Conservation (phyloP, 2,797 vertebrate species). For the Cynodonichthys magdalenae region DNA sequence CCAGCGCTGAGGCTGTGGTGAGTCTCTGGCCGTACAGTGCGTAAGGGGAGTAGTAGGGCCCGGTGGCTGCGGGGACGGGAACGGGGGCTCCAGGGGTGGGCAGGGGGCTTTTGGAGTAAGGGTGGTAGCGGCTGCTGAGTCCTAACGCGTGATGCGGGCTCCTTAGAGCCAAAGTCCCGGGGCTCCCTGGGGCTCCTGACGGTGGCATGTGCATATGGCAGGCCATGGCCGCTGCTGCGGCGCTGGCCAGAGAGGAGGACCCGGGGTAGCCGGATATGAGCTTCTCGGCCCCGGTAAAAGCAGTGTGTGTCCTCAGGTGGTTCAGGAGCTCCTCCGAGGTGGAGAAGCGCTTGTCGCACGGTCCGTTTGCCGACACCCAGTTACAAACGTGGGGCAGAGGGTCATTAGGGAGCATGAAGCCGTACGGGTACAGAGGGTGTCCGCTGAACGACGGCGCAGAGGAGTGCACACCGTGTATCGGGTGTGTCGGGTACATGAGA, state of each 20-base stretch:
- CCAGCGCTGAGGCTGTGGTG: conserved; percentile 96
- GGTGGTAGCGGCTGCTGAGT: conserved; percentile 97
- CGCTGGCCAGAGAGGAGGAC: conserved; percentile 93
- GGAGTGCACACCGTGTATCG: conserved; percentile 90
- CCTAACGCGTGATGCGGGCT: conserved; percentile 97
- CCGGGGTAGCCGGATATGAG: conserved; percentile 92
- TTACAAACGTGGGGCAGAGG: conserved; percentile 97
- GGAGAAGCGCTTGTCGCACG: conserved; percentile 98
- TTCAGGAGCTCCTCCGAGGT: conserved; percentile 96
- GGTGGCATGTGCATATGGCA: conserved; percentile 99
- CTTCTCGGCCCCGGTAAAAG: conserved; percentile 93
- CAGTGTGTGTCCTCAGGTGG: conserved; percentile 98
- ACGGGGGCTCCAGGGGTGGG: conserved; percentile 93
- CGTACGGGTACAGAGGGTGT: conserved; percentile 95
- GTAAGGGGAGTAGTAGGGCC: conserved; percentile 97
- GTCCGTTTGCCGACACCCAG: conserved; percentile 98
- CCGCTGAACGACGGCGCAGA: conserved; percentile 91
- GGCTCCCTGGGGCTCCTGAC: conserved; percentile 90
- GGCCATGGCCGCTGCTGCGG: conserved; percentile 96
- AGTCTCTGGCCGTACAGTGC: conserved; percentile 99
- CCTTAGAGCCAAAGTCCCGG: conserved; percentile 90
- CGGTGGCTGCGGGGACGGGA: conserved; percentile 93
- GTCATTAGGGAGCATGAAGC: conserved; percentile 98
- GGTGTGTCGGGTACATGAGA: conserved; percentile 94
- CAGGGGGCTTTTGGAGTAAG: conserved; percentile 97